These are phyloP conservation scores for Ips typographus DNA, from an alignment of 1,140 invertebrate species.

Conservation along the genomic window DNA sequence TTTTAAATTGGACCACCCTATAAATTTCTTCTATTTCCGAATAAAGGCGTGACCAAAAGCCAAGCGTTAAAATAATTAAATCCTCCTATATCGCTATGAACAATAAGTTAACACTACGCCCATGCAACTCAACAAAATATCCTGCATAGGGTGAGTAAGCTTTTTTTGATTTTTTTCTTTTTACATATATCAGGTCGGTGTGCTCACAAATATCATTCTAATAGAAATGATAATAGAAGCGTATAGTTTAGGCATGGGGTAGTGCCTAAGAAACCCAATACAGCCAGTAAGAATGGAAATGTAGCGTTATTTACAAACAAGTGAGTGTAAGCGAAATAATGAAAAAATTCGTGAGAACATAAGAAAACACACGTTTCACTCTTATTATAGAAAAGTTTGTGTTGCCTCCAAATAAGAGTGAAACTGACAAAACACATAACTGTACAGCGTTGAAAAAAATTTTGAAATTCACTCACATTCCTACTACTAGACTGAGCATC, in stretches of 20 bases:
- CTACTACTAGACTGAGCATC: constrained; percentile 43
- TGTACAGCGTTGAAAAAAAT: constrained; percentile 11
- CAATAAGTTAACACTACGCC: background rate
- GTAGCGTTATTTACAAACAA: background rate
- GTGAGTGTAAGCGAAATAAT: background rate
- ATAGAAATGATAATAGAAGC: no score
- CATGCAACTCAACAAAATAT: constrained; percentile 18
- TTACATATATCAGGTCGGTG: background rate
- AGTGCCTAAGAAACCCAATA: no score
- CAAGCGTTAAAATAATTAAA: no score
- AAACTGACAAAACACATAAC: background rate
- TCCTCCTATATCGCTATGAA: background rate
- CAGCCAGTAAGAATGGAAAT: no score
- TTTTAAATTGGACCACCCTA: no score
- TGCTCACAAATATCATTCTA: no score
- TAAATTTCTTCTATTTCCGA: no score
- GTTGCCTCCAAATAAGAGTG: background rate
- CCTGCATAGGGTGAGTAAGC: constrained; percentile 31
- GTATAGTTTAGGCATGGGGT: no score
- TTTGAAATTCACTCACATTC: constrained; percentile 42
- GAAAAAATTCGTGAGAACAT: background rate
- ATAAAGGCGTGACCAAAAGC: no score
- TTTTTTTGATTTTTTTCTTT: background rate
- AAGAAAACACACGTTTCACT: background rate
- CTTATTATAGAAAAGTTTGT: no score